Evolutionary conservation across 2,113 vertebrate genomes (phyloP).

Genomic region (Leptocoma aspasia): DNA sequence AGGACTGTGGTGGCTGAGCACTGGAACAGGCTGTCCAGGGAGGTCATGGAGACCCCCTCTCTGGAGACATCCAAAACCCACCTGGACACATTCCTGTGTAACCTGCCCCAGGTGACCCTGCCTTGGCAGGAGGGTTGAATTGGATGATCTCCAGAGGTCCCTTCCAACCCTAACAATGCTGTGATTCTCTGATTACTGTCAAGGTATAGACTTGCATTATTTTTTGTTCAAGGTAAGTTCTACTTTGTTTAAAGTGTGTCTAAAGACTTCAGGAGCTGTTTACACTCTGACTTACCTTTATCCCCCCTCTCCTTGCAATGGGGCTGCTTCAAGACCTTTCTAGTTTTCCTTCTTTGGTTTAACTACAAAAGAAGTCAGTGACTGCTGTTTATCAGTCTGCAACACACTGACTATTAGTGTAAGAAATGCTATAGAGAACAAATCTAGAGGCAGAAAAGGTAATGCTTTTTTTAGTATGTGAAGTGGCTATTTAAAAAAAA

Average conservation of each 20-base stretch:
- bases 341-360: background rate
- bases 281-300: background rate
- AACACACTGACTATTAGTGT: background rate
- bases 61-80: background rate
- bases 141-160: background rate
- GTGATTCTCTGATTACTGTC: background rate
- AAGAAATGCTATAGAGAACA: background rate
- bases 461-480: background rate
- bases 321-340: background rate
- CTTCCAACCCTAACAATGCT: background rate
- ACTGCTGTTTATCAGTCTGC: background rate
- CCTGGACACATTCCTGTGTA: background rate
- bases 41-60: background rate
- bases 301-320: fast-evolving
- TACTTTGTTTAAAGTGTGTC: background rate
- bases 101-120: background rate
- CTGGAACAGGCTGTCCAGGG: background rate
- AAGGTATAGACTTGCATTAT: background rate
- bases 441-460: background rate
- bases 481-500: background rate
- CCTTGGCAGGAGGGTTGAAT: background rate
- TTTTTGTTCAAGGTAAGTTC: background rate
- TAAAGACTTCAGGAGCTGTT: background rate
- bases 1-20: background rate
- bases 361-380: background rate